phyloP scores from a whole-genome alignment of 2,113 vertebrate genomes.

The Plecotus auritus region DNA sequence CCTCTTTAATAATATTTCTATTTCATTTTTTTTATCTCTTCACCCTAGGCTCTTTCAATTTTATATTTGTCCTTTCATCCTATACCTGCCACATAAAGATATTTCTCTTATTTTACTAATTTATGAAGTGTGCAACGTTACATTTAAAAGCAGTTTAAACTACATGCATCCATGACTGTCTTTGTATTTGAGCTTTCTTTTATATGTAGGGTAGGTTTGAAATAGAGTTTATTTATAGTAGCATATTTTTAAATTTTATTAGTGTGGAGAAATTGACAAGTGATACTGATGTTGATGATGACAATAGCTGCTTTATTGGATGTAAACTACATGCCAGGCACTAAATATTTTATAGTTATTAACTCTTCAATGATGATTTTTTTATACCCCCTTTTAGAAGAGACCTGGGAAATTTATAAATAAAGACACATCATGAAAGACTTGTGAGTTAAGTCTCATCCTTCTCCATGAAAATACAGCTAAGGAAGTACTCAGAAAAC shows the following conservation, averaged over 20 bases:
- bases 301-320: neutral
- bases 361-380: slow-evolving; percentile 17
- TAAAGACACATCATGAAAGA: slow-evolving; percentile 20
- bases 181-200: slow-evolving; percentile 10
- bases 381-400: slow-evolving; percentile 43
- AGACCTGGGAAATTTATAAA: neutral
- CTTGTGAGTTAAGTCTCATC: neutral
- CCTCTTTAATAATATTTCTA: neutral
- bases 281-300: neutral
- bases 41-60: neutral
- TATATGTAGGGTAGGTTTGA: neutral
- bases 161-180: neutral
- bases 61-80: neutral
- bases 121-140: neutral
- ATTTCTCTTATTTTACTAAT: neutral
- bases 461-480: slow-evolving; percentile 28
- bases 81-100: neutral
- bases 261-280: neutral
- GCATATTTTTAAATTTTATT: neutral
- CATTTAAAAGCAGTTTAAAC: neutral
- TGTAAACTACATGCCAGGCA: neutral
- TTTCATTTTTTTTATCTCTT: neutral
- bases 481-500: slow-evolving; percentile 19
- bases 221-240: neutral
- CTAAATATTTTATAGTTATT: neutral